Evolutionary conservation across 2,797 vertebrate genomes (phyloP).

Genomic region (Merluccius polli): DNA sequence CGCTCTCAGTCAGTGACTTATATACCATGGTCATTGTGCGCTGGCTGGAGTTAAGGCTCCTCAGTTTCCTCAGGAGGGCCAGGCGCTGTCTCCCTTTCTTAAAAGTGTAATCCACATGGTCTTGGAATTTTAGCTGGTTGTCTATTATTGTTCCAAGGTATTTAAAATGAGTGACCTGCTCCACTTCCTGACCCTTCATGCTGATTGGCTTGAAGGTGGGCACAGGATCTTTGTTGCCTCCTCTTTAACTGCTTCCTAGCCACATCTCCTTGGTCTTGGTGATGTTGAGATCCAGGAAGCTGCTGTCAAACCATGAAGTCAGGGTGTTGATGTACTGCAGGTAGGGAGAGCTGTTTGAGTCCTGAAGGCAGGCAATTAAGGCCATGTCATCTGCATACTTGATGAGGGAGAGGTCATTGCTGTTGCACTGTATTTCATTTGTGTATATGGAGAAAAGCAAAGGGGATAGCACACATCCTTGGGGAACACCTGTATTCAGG

Average conservation of each 20-base stretch:
- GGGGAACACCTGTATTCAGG: no score
- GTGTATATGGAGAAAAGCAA: slow-evolving; percentile 8
- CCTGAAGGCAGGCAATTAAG: background rate
- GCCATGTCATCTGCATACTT: slow-evolving; percentile 7
- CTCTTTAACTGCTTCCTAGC: background rate
- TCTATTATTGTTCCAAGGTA: background rate
- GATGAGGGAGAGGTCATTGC: background rate
- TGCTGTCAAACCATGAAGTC: background rate
- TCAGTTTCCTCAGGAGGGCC: background rate
- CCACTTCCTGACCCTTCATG: background rate
- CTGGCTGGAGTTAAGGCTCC: background rate
- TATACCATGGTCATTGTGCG: background rate
- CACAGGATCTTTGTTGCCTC: background rate
- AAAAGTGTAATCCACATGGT: background rate
- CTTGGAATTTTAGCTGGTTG: background rate
- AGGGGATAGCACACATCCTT: background rate
- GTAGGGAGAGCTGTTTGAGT: background rate
- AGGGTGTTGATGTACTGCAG: background rate
- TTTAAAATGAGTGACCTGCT: background rate
- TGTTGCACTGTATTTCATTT: slow-evolving; percentile 10
- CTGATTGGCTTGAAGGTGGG: background rate
- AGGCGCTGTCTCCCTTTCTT: background rate
- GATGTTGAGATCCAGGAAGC: background rate
- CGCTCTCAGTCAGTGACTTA: background rate
- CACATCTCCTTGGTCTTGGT: background rate